phyloP scores from a whole-genome alignment of 2,113 vertebrate species.

The Hiodon alosoides region DNA sequence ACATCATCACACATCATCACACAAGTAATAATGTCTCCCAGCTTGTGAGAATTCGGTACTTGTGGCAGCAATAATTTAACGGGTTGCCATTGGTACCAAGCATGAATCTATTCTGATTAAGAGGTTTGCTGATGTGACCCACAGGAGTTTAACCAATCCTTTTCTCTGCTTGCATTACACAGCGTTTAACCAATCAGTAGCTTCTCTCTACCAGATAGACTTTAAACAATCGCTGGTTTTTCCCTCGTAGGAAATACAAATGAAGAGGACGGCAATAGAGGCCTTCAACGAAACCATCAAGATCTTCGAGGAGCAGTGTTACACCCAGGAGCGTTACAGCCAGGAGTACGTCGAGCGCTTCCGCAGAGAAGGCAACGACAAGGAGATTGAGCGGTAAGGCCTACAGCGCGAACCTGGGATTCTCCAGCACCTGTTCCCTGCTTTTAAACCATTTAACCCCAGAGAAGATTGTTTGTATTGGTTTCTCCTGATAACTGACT shows the following conservation, averaged over 20 bases:
- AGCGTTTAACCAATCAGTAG: neutral
- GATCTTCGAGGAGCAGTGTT: slow-evolving; percentile 91
- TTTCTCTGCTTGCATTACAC: neutral
- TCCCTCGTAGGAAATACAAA: slow-evolving; percentile 82
- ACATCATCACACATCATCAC: neutral
- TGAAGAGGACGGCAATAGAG: slow-evolving; percentile 90
- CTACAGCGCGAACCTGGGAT: neutral
- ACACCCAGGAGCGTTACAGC: slow-evolving; percentile 82
- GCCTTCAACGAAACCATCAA: slow-evolving; percentile 92
- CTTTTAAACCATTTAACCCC: neutral
- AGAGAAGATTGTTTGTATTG: neutral
- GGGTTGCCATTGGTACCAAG: neutral
- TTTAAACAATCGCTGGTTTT: too few species aligned
- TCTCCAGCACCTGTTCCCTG: neutral
- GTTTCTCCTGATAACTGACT: too few species aligned
- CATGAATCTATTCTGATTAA: neutral
- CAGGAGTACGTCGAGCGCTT: slow-evolving; percentile 83
- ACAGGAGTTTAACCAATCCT: neutral
- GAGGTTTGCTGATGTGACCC: neutral
- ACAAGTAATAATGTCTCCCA: neutral
- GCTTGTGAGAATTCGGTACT: neutral
- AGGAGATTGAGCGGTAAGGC: slow-evolving; percentile 82
- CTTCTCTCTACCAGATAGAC: neutral
- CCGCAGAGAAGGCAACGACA: slow-evolving; percentile 76
- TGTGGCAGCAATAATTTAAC: neutral